Evolutionary conservation across 2,797 vertebrate genomes (phyloP), one percentile per base, ranked within the genome.

Genomic region (Halcyon smyrnensis): DNA sequence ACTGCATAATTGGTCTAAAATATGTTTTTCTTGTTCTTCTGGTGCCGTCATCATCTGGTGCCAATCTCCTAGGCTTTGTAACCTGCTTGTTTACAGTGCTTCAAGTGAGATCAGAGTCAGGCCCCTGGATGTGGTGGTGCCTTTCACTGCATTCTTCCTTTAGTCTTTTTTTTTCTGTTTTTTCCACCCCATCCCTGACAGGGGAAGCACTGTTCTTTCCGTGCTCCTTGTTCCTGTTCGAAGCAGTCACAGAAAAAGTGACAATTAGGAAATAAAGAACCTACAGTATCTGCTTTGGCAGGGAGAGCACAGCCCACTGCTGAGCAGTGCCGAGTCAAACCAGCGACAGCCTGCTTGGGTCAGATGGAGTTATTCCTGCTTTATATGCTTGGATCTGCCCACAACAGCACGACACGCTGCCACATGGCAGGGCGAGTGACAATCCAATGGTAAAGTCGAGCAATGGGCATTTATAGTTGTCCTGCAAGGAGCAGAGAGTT

Each of bases 251-350:
- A 92, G 89, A 78, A 86, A 88, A 92, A 92, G 79, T 87, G 91
- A 93, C 92, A 96, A 94, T 93, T 79, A 90, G 89, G 92, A 96
- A 96, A 95, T 84, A 94, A 96, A 94, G 90, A 93, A 89, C 79
- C 53, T 75, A 87, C 79, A 89, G 95, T 85, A 80, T 94, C 87
- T 81, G 93, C 84, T 89, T 87, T 96, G 95, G 93, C 92, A 95
- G 63, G 76, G 60, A 77, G 56, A 85, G 78, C 53, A 36, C 73
- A 87, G 93, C 82, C 76, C 75, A 36, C 62, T 62, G 79, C 92
- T 57, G 68, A 68, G 89, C 74, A 69, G 83, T 12, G 1, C 62
- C 4, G 15, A 83, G 67, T 81, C 64, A 80, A 80, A 92, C 64
- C 87, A 94, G 73, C 2, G 2, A 39, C 84, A 70, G 89, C 83